These are phyloP conservation scores for Tetrapedia diversipes DNA, from an alignment of 2,888 invertebrate genomes.

Conservation along the genomic window DNA sequence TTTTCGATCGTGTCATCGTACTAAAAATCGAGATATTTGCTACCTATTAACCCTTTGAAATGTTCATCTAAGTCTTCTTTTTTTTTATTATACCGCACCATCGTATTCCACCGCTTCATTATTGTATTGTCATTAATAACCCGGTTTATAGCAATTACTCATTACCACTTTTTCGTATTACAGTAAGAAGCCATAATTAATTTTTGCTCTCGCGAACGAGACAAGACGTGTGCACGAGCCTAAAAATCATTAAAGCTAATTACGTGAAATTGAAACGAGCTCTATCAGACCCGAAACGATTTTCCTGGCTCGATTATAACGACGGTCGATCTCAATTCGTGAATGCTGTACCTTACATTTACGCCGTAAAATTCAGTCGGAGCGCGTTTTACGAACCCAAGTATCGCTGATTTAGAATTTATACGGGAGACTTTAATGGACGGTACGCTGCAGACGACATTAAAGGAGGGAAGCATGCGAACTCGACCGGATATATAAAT, in stretches of 20 bases:
- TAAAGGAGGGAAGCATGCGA: slow-evolving; percentile 66
- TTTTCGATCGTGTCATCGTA: too few species aligned
- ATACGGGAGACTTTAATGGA: slow-evolving; percentile 70
- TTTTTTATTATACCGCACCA: too few species aligned
- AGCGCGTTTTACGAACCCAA: slow-evolving; percentile 70
- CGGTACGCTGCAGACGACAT: slow-evolving; percentile 59
- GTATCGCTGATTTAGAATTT: slow-evolving; percentile 77
- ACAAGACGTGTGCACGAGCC: too few species aligned
- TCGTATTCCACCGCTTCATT: too few species aligned
- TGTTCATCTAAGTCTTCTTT: too few species aligned
- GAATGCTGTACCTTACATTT: slow-evolving; percentile 63
- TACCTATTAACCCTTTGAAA: too few species aligned
- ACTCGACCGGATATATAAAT: slow-evolving; percentile 77
- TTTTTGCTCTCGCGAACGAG: too few species aligned
- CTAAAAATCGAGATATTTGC: too few species aligned
- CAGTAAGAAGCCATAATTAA: too few species aligned
- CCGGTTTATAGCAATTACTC: too few species aligned
- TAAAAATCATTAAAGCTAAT: slow-evolving; percentile 18
- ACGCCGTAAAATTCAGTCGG: slow-evolving; percentile 71
- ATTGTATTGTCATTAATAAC: too few species aligned
- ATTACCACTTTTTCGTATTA: too few species aligned
- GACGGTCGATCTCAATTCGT: slow-evolving; percentile 63
- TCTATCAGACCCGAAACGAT: slow-evolving; percentile 24
- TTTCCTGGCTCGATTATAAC: slow-evolving; percentile 62
- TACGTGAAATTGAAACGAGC: slow-evolving; percentile 36